Evolutionary conservation across 2,797 vertebrate species (phyloP), one percentile per base, ranked within the genome.

Genomic region (Spea hammondii): DNA sequence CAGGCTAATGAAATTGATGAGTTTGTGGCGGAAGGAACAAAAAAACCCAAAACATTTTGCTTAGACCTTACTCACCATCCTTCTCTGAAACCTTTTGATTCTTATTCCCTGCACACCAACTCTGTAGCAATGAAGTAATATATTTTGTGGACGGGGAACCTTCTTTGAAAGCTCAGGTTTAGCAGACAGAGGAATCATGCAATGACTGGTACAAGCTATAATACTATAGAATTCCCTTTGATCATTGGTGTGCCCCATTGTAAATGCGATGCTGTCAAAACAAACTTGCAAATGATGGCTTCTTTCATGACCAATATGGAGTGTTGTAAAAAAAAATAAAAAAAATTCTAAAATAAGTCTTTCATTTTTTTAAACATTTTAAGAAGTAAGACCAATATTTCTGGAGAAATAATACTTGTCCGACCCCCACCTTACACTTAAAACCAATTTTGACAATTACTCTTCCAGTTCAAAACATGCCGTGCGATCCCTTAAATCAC

Each of bases 41-140:
- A 32, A 32, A 32, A 32, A 32, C 32, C 32, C 32, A 82, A 82
- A 82, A 77, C 60, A 44, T 50, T 73, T 68, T 77, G 72, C 47
- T 82, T 51, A 77, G 74, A 69, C 57, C 55, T 69, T 10, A 49
- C 12, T n/a, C 65, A 64, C 60, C 49, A 53, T 69, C 49, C 54
- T 81, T 77, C 32, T 82, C 70, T 65, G 44, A 69, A 79, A 79
- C 70, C n/a, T 78, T 78, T 72, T 79, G 17, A 13, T 14, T 17
- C 32, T 50, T 68, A 77, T 72, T 81, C 74, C 60, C 66, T 14
- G 67, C 75, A 66, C 73, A 72, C 44, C 49, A 76, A 62, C 49
- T 60, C 62, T 64, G 48, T 60, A 68, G 32, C 49, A 80, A 72
- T 75, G 48, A 67, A n/a, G 47, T 51, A 47, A 82, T 82, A 64